These are phyloP conservation scores for Paradoxurus hermaphroditus DNA, from an alignment of 2,113 vertebrate species.

Conservation along the genomic window DNA sequence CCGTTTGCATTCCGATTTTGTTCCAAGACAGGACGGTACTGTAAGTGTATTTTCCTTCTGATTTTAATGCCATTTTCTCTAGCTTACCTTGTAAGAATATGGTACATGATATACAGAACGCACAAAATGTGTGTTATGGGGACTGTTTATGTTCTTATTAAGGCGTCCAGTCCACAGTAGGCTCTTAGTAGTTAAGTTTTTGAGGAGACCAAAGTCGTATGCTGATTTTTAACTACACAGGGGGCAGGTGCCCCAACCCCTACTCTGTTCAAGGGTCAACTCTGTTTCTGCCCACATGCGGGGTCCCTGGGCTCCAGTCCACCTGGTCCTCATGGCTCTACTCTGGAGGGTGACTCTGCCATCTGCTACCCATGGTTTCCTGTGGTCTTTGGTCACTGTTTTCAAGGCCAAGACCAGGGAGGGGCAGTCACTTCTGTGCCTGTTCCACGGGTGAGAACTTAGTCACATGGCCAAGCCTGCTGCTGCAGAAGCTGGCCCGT, in stretches of 20 bases:
- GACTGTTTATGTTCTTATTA: neutral
- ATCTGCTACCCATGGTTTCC: neutral
- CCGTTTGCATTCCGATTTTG: too few species aligned
- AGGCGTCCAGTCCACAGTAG: neutral
- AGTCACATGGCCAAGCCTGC: rapidly evolving
- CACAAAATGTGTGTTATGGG: neutral
- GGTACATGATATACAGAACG: too few species aligned
- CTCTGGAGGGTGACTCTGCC: too few species aligned
- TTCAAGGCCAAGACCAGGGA: neutral
- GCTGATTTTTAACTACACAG: neutral
- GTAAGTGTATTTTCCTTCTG: neutral
- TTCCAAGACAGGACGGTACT: neutral
- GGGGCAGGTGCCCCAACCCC: neutral
- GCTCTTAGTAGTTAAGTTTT: neutral
- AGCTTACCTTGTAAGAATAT: neutral
- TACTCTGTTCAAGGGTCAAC: neutral
- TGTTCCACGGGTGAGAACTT: neutral
- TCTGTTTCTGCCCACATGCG: rapidly evolving
- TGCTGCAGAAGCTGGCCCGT: neutral
- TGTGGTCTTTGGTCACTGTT: neutral
- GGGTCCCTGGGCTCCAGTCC: neutral
- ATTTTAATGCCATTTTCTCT: neutral
- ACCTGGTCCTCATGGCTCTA: neutral
- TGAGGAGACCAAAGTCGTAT: neutral
- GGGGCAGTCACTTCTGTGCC: neutral